A percentile compares a stretch with the other conserved stretches of the same genome.
These are phyloP conservation scores for Jacana jacana DNA, from an alignment of 2,113 vertebrate genomes.

Conservation along the genomic window DNA sequence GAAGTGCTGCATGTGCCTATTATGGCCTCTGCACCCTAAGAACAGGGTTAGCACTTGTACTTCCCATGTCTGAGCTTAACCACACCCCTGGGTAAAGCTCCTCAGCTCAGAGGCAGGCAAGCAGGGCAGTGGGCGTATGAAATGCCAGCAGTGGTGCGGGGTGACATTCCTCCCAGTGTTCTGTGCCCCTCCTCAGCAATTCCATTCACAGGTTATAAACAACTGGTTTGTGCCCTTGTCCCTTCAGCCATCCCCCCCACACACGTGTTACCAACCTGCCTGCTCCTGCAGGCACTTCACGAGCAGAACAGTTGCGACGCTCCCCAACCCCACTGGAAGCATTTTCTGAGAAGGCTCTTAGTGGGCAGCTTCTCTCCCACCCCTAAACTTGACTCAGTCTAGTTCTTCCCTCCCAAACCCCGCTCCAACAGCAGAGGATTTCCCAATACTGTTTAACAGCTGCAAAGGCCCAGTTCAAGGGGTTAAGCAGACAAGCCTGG, in stretches of 20 bases:
- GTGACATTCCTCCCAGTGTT: background rate
- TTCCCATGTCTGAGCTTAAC: background rate
- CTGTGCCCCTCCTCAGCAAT: background rate
- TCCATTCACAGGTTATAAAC: background rate
- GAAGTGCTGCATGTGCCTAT: background rate
- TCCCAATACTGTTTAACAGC: background rate
- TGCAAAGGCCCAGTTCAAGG: background rate
- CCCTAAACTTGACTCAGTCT: background rate
- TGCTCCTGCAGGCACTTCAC: background rate
- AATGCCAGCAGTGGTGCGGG: background rate
- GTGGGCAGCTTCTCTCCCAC: background rate
- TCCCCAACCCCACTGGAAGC: background rate
- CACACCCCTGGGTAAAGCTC: background rate
- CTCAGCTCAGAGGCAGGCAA: background rate
- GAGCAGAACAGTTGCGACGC: background rate
- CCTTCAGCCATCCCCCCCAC: fast-evolving
- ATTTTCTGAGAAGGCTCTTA: background rate
- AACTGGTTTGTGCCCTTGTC: background rate
- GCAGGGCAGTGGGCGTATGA: background rate
- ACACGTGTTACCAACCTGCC: fast-evolving
- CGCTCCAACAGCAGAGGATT: background rate
- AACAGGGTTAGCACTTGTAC: background rate
- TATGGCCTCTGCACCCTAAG: background rate
- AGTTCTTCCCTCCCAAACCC: background rate
- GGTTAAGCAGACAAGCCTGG: background rate